Conservation (phyloP, 2,797 vertebrate species). For the Lophotriccus pileatus region DNA sequence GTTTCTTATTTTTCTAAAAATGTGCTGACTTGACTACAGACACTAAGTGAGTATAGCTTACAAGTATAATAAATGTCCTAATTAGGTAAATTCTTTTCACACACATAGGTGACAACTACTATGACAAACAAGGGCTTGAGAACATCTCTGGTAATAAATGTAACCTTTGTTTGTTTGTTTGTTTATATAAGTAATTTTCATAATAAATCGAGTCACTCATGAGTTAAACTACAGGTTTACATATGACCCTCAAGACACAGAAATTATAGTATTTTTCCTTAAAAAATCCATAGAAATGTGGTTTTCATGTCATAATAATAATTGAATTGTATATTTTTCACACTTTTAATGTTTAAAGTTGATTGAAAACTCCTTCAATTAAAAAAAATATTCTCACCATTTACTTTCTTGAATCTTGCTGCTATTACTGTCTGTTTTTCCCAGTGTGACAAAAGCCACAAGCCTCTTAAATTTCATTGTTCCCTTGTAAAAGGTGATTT, state of each 20-base stretch:
- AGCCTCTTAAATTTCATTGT: background rate
- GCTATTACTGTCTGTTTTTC: background rate
- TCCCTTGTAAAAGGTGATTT: background rate
- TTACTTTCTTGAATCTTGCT: background rate
- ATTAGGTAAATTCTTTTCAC: background rate
- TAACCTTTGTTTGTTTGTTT: background rate
- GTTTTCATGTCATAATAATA: background rate
- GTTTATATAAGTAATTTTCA: background rate
- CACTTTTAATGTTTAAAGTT: background rate
- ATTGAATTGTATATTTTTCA: background rate
- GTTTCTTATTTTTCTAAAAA: background rate
- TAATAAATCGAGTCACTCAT: background rate
- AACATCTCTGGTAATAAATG: background rate
- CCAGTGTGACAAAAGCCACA: background rate
- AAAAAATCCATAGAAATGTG: background rate
- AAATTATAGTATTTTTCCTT: rapidly evolving
- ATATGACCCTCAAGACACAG: background rate
- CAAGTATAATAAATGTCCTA: background rate
- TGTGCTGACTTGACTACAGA: background rate
- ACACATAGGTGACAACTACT: background rate
- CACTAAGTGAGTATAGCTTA: background rate
- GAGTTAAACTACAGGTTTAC: background rate
- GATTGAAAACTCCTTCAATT: background rate
- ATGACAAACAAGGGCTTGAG: background rate
- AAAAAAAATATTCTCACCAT: background rate